phyloP scores from a whole-genome alignment of 2,888 invertebrate species.

The Thera britannica region DNA sequence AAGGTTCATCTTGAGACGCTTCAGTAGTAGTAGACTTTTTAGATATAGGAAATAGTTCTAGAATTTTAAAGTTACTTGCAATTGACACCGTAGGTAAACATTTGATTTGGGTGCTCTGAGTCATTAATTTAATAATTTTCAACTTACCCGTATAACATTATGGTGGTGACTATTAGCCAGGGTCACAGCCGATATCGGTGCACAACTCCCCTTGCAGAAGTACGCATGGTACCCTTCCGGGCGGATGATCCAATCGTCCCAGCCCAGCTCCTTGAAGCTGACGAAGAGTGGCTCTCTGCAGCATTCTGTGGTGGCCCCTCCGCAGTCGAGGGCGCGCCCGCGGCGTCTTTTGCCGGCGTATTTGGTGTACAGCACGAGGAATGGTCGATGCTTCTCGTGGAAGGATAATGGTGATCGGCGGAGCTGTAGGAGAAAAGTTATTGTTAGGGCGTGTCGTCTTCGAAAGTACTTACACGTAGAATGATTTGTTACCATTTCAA shows the following conservation, averaged over 20 bases:
- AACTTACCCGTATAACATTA: constrained; percentile 89
- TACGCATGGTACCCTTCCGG: constrained; percentile 94
- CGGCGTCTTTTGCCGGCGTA: constrained; percentile 87
- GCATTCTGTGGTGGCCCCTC: constrained; percentile 88
- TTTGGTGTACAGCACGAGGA: constrained; percentile 91
- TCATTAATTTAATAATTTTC: neutral
- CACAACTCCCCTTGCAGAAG: constrained; percentile 93
- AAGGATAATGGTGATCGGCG: constrained; percentile 88
- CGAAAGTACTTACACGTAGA: too few relatives aligned
- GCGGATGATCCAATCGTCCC: constrained; percentile 94
- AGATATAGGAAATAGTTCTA: too few relatives aligned
- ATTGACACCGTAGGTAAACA: neutral
- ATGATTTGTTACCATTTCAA: too few relatives aligned
- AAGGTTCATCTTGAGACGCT: too few relatives aligned
- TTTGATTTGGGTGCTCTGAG: neutral
- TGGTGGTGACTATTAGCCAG: constrained; percentile 86
- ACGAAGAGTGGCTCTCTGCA: constrained; percentile 93
- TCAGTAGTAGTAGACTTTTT: too few relatives aligned
- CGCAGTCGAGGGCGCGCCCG: constrained; percentile 88
- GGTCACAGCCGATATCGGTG: constrained; percentile 89
- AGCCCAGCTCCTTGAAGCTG: constrained; percentile 93
- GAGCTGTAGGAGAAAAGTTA: constrained; percentile 62
- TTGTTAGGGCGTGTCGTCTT: neutral
- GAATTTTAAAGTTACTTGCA: too few relatives aligned
- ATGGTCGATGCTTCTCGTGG: constrained; percentile 88